Conservation (phyloP, 1,140 invertebrate species). For the Sinonovacula constricta region DNA sequence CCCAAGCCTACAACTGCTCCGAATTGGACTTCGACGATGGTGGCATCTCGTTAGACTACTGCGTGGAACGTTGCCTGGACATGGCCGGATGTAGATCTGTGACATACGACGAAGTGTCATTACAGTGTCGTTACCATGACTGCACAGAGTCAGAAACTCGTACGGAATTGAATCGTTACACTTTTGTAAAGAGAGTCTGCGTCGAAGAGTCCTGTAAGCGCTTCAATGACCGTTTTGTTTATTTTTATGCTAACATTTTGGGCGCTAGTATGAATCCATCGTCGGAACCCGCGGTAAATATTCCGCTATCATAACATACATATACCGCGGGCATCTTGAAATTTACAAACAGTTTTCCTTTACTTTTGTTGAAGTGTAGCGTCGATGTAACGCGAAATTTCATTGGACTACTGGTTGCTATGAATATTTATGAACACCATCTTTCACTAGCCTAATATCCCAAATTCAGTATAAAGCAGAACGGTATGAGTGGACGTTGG, state of each 20-base stretch:
- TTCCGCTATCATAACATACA: no score
- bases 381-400: no score
- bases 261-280: not conserved
- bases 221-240: not conserved
- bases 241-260: not conserved
- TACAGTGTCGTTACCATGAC: conserved; percentile 9
- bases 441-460: no score
- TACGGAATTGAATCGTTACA: not conserved
- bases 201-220: not conserved
- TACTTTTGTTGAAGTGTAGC: no score
- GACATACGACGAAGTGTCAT: not conserved
- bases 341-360: no score
- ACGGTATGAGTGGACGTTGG: no score
- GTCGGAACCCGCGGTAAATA: not conserved
- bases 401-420: no score
- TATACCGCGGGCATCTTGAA: no score
- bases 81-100: not conserved
- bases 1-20: not conserved
- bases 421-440: no score
- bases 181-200: not conserved
- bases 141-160: not conserved
- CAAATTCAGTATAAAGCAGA: no score
- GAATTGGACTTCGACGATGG: not conserved
- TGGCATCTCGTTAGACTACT: not conserved
- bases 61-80: conserved; percentile 6